Percentiles rank a stretch among this genome's conserved stretches.
These are phyloP conservation scores for Ptychodera flava DNA, from an alignment of 35 echinoderm and acorn worm genomes.

Conservation along the genomic window DNA sequence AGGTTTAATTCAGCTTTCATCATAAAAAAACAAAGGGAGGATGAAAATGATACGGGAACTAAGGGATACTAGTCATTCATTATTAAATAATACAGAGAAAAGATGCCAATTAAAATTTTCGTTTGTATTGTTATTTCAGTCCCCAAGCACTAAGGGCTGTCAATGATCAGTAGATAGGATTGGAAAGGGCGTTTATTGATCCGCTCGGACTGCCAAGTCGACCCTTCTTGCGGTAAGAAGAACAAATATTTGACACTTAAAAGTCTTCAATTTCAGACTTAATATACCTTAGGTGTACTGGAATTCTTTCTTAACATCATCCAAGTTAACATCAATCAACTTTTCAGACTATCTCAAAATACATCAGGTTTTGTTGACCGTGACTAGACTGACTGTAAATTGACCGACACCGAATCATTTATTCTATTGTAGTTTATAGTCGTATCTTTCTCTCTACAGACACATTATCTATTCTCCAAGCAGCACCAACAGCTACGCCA, in stretches of 20 bases:
- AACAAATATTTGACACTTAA: too few relatives aligned
- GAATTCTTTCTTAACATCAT: not conserved
- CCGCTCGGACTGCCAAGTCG: conserved; percentile 56
- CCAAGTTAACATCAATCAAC: not conserved
- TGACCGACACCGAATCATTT: not conserved
- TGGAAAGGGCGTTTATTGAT: conserved; percentile 79
- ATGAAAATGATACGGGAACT: too few relatives aligned
- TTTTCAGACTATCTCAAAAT: not conserved
- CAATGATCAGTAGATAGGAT: conserved; percentile 67
- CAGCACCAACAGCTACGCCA: conserved; percentile 64
- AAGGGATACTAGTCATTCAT: too few relatives aligned
- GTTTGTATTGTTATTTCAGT: conserved; percentile 56
- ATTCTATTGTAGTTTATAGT: conserved; percentile 8
- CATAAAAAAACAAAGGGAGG: too few relatives aligned
- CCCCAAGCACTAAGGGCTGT: too few relatives aligned
- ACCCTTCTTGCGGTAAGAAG: conserved; percentile 45
- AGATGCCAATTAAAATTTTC: not conserved
- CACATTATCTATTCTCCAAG: conserved; percentile 85
- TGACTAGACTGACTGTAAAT: not conserved
- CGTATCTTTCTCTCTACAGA: conserved; percentile 19
- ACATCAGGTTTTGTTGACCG: not conserved
- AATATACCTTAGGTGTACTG: not conserved
- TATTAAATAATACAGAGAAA: too few relatives aligned
- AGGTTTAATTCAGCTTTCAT: too few relatives aligned
- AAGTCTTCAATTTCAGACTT: not conserved